phyloP scores from a whole-genome alignment of 2,797 vertebrate species.

The Manis crassicaudata region DNA sequence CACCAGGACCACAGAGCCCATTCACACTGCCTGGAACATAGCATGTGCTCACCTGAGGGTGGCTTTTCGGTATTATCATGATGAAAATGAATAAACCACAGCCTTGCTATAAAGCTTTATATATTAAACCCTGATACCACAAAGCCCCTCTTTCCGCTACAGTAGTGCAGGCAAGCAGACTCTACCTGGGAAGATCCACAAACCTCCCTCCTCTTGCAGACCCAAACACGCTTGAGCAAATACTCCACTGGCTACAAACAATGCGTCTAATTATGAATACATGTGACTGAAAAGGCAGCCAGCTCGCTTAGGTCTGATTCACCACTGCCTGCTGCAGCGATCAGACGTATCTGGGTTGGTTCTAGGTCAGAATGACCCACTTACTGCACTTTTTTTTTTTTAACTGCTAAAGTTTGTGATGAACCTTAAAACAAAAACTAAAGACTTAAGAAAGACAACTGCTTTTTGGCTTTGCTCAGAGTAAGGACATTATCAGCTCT shows the following conservation, averaged over 20 bases:
- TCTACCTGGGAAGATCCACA: fast-evolving
- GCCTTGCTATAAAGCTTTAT: background rate
- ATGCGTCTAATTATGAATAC: constrained; percentile 50
- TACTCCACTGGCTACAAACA: background rate
- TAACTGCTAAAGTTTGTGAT: background rate
- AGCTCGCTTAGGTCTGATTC: constrained; percentile 75
- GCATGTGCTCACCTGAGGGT: background rate
- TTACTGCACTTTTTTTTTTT: constrained; percentile 59
- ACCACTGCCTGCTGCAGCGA: constrained; percentile 69
- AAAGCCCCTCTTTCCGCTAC: background rate
- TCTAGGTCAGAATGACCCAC: constrained; percentile 83
- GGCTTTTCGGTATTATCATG: no score
- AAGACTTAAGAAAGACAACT: constrained; percentile 7
- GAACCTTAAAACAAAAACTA: constrained; percentile 48
- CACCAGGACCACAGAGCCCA: no score
- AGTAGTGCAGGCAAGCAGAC: fast-evolving
- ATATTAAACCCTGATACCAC: no score
- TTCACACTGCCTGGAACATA: background rate
- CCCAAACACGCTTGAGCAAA: background rate
- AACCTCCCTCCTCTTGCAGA: background rate
- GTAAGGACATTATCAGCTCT: background rate
- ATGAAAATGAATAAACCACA: background rate
- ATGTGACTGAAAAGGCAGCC: constrained; percentile 57
- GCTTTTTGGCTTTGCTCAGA: background rate
- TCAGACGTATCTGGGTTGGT: constrained; percentile 73